Percentiles rank a stretch among this genome's conserved stretches.
phyloP scores from a whole-genome alignment of 2,888 invertebrate genomes.

The Agonopterix subpropinquella region DNA sequence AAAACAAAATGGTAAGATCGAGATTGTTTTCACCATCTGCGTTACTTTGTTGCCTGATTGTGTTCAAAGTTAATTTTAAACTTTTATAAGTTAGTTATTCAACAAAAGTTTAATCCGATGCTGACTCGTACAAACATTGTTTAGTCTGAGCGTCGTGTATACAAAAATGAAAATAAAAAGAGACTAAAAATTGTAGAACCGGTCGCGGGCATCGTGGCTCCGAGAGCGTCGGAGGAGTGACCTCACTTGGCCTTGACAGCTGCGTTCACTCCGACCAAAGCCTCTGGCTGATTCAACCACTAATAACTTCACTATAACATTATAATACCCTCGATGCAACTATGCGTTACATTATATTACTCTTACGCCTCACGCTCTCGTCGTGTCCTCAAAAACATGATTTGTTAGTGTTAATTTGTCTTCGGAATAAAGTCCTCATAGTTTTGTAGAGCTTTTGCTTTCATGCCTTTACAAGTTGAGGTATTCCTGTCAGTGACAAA shows the following conservation, averaged over 20 bases:
- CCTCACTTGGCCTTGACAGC: slow-evolving; percentile 75
- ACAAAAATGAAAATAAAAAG: slow-evolving; percentile 76
- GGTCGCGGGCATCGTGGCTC: slow-evolving; percentile 64
- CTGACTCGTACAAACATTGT: slow-evolving; percentile 72
- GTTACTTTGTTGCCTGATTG: neutral
- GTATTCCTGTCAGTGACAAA: slow-evolving; percentile 6
- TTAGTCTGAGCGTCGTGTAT: slow-evolving; percentile 72
- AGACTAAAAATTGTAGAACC: slow-evolving; percentile 73
- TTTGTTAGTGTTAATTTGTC: slow-evolving; percentile 51
- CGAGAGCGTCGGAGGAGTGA: slow-evolving; percentile 72
- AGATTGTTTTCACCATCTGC: neutral
- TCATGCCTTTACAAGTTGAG: neutral
- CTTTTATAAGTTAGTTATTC: slow-evolving; percentile 32
- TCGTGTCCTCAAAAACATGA: slow-evolving; percentile 48
- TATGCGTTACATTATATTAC: slow-evolving; percentile 55
- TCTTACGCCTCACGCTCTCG: slow-evolving; percentile 18
- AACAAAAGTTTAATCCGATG: slow-evolving; percentile 67
- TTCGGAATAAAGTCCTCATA: slow-evolving; percentile 15
- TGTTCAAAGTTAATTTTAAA: neutral
- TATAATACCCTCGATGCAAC: slow-evolving; percentile 62
- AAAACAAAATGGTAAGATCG: neutral
- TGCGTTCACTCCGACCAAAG: slow-evolving; percentile 59
- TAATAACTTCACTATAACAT: slow-evolving; percentile 70
- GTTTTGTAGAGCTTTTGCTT: neutral
- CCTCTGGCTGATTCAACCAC: slow-evolving; percentile 64